Base-by-base conservation (phyloP, 2,113 vertebrate genomes). In the Mastomys natalensis region DNA sequence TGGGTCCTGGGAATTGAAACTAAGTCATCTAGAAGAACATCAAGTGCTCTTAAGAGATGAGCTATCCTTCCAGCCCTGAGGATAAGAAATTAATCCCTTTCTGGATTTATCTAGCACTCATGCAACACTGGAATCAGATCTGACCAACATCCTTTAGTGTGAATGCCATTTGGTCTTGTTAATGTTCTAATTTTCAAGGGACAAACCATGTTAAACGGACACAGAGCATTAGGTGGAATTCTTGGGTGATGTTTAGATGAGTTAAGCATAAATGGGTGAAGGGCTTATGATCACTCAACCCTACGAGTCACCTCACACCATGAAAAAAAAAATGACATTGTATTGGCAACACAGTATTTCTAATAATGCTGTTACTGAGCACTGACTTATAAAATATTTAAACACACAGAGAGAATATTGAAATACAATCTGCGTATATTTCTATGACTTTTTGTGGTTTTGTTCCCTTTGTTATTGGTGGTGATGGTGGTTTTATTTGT, bases 111-210 rank as follows among this genome's bases (percentile, higher is more conserved):
- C 86, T 51, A 53, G 45, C 15, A 60, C 85, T 78, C 90, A 22
- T n/a, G 45, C 3, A 81, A 34, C 53, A 31, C 11, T 76, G 81
- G 22, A 48, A 2, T 60, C 55, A 64, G 72, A 60, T 51, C 80
- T 15, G 13, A 82, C 51, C 6, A 85, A 78, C 5, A 68, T 9
- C 7, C 40, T 85, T 51, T 22, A 43, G 31, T 72, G 82, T 92
- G 43, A 45, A 26, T 87, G 86, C 43, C 66, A 80, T 85, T 90
- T 68, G 80, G 86, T 78, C 43, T 94, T 72, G 6, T 77, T 90
- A 80, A 93, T 94, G 78, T 95, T 82, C 34, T 95, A 51, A 90
- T 95, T 82, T 92, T 73, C 43, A 62, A 4, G 13, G 15, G 19
- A 34, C 0, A 19, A 66, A 43, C 0, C 60, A 45, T 15, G 29